A percentile compares a stretch with the other conserved stretches of the same genome.
phyloP scores from a whole-genome alignment of 2,888 invertebrate species.

The Tipula lateralis region DNA sequence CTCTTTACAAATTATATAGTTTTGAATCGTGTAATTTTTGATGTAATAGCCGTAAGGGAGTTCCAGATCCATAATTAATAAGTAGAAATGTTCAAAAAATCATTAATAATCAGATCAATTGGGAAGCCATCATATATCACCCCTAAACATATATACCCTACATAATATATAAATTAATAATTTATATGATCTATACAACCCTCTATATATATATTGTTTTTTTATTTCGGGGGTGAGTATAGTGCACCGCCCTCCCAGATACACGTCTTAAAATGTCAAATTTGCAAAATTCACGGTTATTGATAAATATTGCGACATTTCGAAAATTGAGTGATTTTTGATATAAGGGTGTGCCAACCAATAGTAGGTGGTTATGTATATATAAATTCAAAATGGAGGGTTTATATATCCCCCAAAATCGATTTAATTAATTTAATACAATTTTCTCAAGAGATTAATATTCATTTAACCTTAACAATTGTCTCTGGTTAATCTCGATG shows the following conservation, averaged over 20 bases:
- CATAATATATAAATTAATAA: not conserved
- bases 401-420: not conserved
- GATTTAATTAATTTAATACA: not conserved
- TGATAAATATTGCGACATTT: not conserved
- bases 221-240: not conserved
- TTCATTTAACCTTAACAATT: not conserved
- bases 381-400: slow-evolving; percentile 5
- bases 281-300: not conserved
- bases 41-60: slow-evolving; percentile 4
- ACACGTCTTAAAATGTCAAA: not conserved
- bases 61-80: slow-evolving; percentile 11
- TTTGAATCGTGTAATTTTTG: not conserved
- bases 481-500: not conserved
- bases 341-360: not conserved
- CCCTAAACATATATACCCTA: not conserved
- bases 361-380: not conserved
- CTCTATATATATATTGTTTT: not conserved
- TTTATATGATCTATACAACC: not conserved
- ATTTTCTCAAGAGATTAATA: not conserved
- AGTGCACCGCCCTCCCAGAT: not conserved
- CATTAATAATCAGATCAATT: slow-evolving; percentile 24
- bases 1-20: not conserved
- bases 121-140: slow-evolving; percentile 19
- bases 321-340: slow-evolving; percentile 4
- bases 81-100: not conserved